phyloP scores from a whole-genome alignment of 1,140 invertebrate species.

The Magallana angulata region DNA sequence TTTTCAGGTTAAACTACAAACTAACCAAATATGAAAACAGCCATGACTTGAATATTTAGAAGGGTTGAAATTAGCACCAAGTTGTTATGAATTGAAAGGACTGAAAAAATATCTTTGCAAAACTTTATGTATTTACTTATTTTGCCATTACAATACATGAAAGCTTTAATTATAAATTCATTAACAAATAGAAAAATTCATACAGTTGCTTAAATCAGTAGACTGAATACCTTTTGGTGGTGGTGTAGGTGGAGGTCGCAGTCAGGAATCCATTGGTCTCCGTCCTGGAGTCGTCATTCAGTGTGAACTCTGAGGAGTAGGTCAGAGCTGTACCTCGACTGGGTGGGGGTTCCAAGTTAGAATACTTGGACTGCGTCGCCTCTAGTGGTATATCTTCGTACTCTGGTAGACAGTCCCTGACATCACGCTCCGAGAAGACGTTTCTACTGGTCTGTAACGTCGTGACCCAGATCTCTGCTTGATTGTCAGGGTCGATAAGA shows the following conservation, averaged over 20 bases:
- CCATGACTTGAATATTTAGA: no score
- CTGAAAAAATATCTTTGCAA: no score
- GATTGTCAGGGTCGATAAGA: slow-evolving; percentile 78
- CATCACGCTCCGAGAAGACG: slow-evolving; percentile 70
- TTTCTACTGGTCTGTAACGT: slow-evolving; percentile 71
- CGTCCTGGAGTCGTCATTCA: slow-evolving; percentile 45
- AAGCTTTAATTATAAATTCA: no score
- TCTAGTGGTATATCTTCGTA: slow-evolving; percentile 54
- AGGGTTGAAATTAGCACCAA: no score
- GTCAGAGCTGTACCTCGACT: slow-evolving; percentile 71
- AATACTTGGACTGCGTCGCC: slow-evolving; percentile 31
- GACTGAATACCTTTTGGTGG: slow-evolving; percentile 54
- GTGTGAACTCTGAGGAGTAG: slow-evolving; percentile 69
- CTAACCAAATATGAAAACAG: no score
- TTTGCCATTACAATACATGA: no score
- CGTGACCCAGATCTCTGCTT: slow-evolving; percentile 76
- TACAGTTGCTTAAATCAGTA: no score
- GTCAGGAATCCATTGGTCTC: slow-evolving; percentile 22
- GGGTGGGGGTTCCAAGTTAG: slow-evolving; percentile 60
- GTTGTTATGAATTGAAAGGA: no score
- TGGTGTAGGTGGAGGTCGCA: slow-evolving; percentile 48
- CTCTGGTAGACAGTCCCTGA: slow-evolving; percentile 59
- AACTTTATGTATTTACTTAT: no score
- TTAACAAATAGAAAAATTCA: no score
- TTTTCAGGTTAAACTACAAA: no score